These are phyloP conservation scores for Ancistrus triradiatus DNA, from an alignment of 2,113 vertebrate genomes.

Conservation along the genomic window DNA sequence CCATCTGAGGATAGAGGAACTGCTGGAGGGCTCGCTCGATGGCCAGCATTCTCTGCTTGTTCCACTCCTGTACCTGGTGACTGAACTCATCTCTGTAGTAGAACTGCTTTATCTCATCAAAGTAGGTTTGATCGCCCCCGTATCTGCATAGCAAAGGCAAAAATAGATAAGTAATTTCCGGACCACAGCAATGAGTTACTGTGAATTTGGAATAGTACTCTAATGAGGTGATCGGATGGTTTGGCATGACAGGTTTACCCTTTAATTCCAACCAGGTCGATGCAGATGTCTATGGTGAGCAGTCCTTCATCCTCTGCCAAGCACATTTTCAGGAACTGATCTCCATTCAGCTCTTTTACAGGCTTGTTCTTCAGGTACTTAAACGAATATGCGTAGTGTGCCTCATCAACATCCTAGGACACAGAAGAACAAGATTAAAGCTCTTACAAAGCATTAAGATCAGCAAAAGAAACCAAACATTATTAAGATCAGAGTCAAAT, in stretches of 20 bases:
- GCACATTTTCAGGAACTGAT: conserved; percentile 95
- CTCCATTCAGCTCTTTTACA: conserved; percentile 92
- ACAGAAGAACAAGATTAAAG: neutral
- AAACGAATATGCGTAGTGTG: conserved; percentile 93
- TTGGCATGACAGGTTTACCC: conserved; percentile 69
- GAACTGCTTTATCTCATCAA: conserved; percentile 98
- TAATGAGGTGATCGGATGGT: no score
- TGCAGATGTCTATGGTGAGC: conserved; percentile 87
- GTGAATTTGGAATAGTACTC: no score
- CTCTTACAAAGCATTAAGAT: no score
- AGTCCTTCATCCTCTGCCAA: conserved; percentile 88
- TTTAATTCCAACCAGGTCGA: conserved; percentile 93
- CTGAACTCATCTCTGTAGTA: conserved; percentile 99
- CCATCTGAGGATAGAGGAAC: conserved; percentile 97
- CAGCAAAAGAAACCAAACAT: no score
- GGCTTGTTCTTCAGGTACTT: conserved; percentile 98
- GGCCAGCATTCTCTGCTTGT: conserved; percentile 90
- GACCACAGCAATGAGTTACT: neutral
- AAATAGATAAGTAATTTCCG: neutral
- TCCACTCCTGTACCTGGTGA: conserved; percentile 99
- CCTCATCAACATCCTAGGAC: conserved; percentile 88
- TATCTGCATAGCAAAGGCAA: conserved; percentile 67
- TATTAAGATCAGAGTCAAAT: no score
- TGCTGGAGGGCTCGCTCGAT: conserved; percentile 89
- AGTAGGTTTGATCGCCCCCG: conserved; percentile 91